Percentiles rank a stretch among this genome's conserved stretches.
phyloP scores from a whole-genome alignment of 2,113 vertebrate species.

The Sula dactylatra region DNA sequence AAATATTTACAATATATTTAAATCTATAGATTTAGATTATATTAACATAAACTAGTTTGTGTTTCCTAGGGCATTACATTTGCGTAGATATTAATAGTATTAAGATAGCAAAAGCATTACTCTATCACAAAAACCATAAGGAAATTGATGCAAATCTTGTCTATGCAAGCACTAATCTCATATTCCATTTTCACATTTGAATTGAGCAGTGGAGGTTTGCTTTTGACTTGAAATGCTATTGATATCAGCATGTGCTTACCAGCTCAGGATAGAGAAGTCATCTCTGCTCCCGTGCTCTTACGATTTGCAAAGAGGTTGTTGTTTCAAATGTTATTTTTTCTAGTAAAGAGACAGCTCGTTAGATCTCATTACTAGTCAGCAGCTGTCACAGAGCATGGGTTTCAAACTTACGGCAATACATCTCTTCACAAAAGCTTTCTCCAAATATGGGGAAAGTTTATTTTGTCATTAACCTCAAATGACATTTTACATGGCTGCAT shows the following conservation, averaged over 20 bases:
- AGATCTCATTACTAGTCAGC: conserved; percentile 73
- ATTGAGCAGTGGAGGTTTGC: conserved; percentile 31
- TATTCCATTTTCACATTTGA: conserved; percentile 34
- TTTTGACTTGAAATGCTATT: conserved; percentile 65
- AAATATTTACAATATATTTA: neutral
- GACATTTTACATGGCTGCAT: conserved; percentile 32
- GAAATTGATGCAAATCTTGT: conserved; percentile 1
- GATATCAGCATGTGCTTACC: conserved; percentile 45
- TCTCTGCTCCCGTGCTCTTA: conserved; percentile 37
- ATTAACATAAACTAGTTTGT: neutral
- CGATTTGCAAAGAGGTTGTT: conserved; percentile 62
- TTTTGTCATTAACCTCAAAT: conserved; percentile 70
- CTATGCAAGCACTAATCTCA: conserved; percentile 1
- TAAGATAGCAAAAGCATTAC: neutral
- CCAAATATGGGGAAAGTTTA: conserved; percentile 62
- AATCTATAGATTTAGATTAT: neutral
- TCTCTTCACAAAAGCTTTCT: conserved; percentile 60
- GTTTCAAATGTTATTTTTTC: conserved; percentile 66
- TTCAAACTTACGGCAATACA: conserved; percentile 64
- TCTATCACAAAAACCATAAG: neutral
- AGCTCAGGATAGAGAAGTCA: conserved; percentile 29
- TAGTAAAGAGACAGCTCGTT: conserved; percentile 71
- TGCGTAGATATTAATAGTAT: neutral
- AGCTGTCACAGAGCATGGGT: conserved; percentile 67
- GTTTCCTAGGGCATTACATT: neutral